phyloP scores from a whole-genome alignment of 1,140 invertebrate species.

The Bombus waltoni region DNA sequence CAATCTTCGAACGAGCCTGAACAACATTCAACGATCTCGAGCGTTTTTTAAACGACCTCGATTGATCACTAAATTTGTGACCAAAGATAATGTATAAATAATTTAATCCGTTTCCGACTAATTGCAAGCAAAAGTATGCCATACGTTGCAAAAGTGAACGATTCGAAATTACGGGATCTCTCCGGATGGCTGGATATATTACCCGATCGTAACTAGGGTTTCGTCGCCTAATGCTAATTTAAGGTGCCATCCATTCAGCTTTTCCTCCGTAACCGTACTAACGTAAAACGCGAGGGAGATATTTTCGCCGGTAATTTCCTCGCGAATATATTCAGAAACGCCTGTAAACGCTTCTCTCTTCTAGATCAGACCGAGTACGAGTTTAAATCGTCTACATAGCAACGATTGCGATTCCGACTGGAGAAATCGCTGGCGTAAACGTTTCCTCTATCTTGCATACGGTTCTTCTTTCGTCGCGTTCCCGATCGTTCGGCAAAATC shows the following conservation, averaged over 20 bases:
- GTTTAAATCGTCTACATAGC: slow-evolving; percentile 29
- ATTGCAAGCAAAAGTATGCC: not conserved
- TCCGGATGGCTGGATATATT: slow-evolving; percentile 40
- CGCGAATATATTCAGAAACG: slow-evolving; percentile 18
- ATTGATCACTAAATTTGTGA: not conserved
- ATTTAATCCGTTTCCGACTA: not conserved
- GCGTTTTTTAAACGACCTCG: too few relatives aligned
- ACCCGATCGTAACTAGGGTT: slow-evolving; percentile 70
- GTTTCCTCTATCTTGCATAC: not conserved
- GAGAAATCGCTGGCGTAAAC: not conserved
- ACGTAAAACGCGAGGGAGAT: slow-evolving; percentile 53
- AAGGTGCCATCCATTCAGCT: slow-evolving; percentile 64
- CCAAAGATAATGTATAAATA: too few relatives aligned
- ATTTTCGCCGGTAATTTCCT: slow-evolving; percentile 41
- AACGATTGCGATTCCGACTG: not conserved
- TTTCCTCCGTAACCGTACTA: slow-evolving; percentile 61
- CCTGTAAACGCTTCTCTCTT: slow-evolving; percentile 7
- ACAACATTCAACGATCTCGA: too few relatives aligned
- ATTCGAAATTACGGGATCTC: not conserved
- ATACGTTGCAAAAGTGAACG: not conserved
- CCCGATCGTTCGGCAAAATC: not conserved
- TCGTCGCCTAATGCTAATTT: slow-evolving; percentile 74
- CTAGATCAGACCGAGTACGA: not conserved
- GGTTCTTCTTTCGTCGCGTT: not conserved
- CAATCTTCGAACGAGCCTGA: too few relatives aligned